Evolutionary conservation across 2,888 invertebrate genomes (phyloP).

Genomic region (Pogonocherus hispidulus): DNA sequence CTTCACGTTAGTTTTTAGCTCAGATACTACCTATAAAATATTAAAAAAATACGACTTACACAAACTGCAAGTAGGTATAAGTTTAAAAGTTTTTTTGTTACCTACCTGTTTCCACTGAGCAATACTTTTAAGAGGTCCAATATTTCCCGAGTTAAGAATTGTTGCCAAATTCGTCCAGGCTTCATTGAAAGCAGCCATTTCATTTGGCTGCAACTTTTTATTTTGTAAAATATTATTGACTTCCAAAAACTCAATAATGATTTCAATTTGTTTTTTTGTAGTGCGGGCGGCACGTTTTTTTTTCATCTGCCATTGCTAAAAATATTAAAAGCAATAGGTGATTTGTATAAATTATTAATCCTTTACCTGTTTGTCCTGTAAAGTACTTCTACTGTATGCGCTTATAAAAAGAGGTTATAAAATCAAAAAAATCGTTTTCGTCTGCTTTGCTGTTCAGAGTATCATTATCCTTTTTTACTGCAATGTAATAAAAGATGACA

Average conservation of each 20-base stretch:
- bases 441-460: too few species aligned
- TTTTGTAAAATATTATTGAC: background rate
- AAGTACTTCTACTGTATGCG: too few species aligned
- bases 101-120: constrained; percentile 2
- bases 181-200: background rate
- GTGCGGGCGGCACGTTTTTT: background rate
- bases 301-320: too few species aligned
- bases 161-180: background rate
- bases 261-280: background rate
- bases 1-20: background rate
- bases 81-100: background rate
- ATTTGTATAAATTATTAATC: too few species aligned
- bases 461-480: too few species aligned
- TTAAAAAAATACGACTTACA: background rate
- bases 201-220: background rate
- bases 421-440: too few species aligned
- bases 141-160: background rate
- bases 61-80: too few species aligned
- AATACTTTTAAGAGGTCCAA: background rate
- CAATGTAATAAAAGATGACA: too few species aligned
- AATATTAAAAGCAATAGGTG: too few species aligned
- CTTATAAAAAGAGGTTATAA: too few species aligned
- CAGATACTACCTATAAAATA: background rate
- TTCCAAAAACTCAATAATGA: background rate
- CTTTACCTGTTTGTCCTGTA: too few species aligned